Evolutionary conservation across 2,797 vertebrate genomes (phyloP).

Genomic region (Amblyopsis hoosieri): DNA sequence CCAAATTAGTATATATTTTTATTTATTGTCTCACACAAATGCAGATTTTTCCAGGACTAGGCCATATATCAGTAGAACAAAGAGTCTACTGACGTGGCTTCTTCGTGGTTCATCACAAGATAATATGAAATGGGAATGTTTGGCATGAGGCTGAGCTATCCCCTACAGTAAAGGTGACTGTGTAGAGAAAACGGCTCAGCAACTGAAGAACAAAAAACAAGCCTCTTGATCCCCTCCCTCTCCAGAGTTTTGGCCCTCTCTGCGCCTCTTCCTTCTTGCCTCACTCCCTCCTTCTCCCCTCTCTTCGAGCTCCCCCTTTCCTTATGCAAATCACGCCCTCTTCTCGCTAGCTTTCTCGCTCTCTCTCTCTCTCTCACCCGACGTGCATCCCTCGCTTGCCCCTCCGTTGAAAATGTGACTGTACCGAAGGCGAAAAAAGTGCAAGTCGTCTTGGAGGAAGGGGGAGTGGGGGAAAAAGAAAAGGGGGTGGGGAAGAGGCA

Average conservation of each 20-base stretch:
- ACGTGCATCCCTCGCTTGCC: conserved; percentile 74
- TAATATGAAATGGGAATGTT: conserved; percentile 11
- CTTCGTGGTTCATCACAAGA: conserved; percentile 19
- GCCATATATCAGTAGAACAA: conserved; percentile 30
- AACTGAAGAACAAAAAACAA: conserved; percentile 35
- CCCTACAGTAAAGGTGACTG: conserved; percentile 72
- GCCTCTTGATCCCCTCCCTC: conserved; percentile 71
- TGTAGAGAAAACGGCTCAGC: conserved; percentile 43
- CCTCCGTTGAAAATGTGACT: conserved; percentile 74
- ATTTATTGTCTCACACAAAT: conserved; percentile 25
- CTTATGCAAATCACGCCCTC: conserved; percentile 81
- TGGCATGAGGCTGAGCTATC: conserved; percentile 31
- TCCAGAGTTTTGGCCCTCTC: conserved; percentile 74
- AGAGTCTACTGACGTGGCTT: conserved; percentile 11
- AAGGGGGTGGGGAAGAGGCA: conserved; percentile 74
- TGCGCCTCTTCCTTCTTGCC: conserved; percentile 64
- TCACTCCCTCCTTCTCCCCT: conserved; percentile 25
- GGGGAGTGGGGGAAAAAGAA: conserved; percentile 47
- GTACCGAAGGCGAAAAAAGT: conserved; percentile 75
- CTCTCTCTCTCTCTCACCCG: conserved; percentile 67
- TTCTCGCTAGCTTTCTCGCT: conserved; percentile 50
- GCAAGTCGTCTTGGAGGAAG: conserved; percentile 78
- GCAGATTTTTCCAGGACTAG: not conserved
- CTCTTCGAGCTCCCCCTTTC: conserved; percentile 50
- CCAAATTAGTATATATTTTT: conserved; percentile 15